A percentile compares a stretch with the other conserved stretches of the same genome.
These are phyloP conservation scores for Istiophorus platypterus DNA, from an alignment of 2,113 vertebrate species.

Conservation along the genomic window DNA sequence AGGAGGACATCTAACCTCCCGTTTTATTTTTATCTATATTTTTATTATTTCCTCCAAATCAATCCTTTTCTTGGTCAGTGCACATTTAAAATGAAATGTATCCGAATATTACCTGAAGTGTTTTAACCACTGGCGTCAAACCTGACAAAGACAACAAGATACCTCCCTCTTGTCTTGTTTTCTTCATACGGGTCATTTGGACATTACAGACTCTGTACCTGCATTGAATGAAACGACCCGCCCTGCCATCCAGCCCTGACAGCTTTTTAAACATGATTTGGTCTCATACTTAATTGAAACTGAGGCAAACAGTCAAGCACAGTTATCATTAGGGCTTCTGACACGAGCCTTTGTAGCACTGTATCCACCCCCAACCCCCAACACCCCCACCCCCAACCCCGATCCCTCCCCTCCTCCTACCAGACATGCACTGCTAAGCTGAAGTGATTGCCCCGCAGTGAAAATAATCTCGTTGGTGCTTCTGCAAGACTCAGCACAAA, in stretches of 20 bases:
- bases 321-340: slow-evolving; percentile 73
- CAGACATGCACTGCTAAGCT: slow-evolving; percentile 78
- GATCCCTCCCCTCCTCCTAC: slow-evolving; percentile 37
- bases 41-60: slow-evolving; percentile 15
- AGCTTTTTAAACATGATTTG: slow-evolving; percentile 57
- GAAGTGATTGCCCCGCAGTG: slow-evolving; percentile 78
- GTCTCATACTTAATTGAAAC: slow-evolving; percentile 62
- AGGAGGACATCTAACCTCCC: slow-evolving; percentile 18
- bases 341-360: slow-evolving; percentile 60
- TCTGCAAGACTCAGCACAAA: slow-evolving; percentile 77
- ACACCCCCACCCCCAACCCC: too few relatives aligned
- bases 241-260: slow-evolving; percentile 44
- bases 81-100: slow-evolving; percentile 55
- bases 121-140: slow-evolving; percentile 32
- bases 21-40: slow-evolving; percentile 35
- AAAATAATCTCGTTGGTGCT: slow-evolving; percentile 74
- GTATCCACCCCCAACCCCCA: slow-evolving; percentile 36
- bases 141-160: slow-evolving; percentile 20
- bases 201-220: slow-evolving; percentile 42
- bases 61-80: slow-evolving; percentile 39
- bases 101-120: slow-evolving; percentile 43
- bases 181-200: slow-evolving; percentile 44
- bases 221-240: slow-evolving; percentile 44
- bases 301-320: slow-evolving; percentile 57
- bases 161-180: slow-evolving; percentile 5